phyloP scores from a whole-genome alignment of 2,797 vertebrate genomes.

The Odontamblyopus lacepedii region DNA sequence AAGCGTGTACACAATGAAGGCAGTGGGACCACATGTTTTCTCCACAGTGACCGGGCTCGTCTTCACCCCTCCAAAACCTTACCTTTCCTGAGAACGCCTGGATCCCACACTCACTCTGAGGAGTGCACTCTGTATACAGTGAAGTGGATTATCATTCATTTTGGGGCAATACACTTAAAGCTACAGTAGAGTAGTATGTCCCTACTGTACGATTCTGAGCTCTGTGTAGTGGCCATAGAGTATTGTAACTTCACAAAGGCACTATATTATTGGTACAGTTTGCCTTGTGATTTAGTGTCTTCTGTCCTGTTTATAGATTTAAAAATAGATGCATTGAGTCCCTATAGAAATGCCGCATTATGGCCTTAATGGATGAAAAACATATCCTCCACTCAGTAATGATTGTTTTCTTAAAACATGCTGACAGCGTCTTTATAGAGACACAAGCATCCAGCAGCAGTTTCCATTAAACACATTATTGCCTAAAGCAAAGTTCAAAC shows the following conservation, averaged over 20 bases:
- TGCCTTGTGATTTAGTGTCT: slow-evolving; percentile 56
- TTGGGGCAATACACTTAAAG: slow-evolving; percentile 12
- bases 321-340: slow-evolving; percentile 14
- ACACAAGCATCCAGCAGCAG: slow-evolving; percentile 48
- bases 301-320: slow-evolving; percentile 22
- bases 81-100: slow-evolving; percentile 87
- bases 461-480: slow-evolving; percentile 59
- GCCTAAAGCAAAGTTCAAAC: slow-evolving; percentile 60
- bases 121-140: slow-evolving; percentile 26
- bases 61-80: slow-evolving; percentile 74
- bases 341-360: slow-evolving; percentile 13
- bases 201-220: slow-evolving; percentile 38
- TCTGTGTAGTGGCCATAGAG: slow-evolving; percentile 42
- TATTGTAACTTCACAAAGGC: slow-evolving; percentile 55
- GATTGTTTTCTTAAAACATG: slow-evolving; percentile 54
- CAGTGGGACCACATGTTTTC: slow-evolving; percentile 63
- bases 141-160: not conserved
- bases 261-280: slow-evolving; percentile 44
- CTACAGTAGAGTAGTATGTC: slow-evolving; percentile 34
- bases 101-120: slow-evolving; percentile 30
- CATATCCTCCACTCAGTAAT: slow-evolving; percentile 22
- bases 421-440: slow-evolving; percentile 50
- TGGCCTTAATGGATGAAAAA: slow-evolving; percentile 4
- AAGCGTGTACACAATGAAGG: slow-evolving; percentile 51
- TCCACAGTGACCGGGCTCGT: slow-evolving; percentile 67